Base-by-base conservation (phyloP, 2,888 invertebrate genomes). In the Agrilus mali region DNA sequence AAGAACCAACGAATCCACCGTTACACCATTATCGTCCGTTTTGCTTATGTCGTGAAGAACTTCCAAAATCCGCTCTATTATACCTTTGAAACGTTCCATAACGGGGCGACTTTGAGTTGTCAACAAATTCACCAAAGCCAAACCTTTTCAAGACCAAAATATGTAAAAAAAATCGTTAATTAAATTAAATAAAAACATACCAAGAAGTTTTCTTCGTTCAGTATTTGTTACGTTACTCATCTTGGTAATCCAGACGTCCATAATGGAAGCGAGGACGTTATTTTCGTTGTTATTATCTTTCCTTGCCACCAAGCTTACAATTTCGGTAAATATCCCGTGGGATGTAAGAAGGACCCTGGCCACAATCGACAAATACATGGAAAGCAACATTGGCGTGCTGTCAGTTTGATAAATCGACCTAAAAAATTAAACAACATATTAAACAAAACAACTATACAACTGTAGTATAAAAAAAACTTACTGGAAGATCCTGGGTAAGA, bases 131-230 rank as follows among this genome's bases (percentile, higher is more conserved):
- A 76, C 77, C 34, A 86, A 66, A n/a, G 82, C 82, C 65, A 72
- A 54, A 46, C 59, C 66, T 63, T 50, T 37, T 53, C 17, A 17
- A 52, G 42, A 44, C n/a, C n/a, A 47, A 45, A 35, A 34, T 20
- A 5, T 35, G 17, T 10, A 32, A 37, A 27, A 12, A 38, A 12
- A 35, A 10, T 17, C 13, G 13, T 3, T 20, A 47, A 7, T n/a
- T 20, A 37, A 13, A 37, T 31, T 44, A 31, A 17, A 14, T 14
- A n/a, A 10, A 13, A 12, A 27, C 34, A 77, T 64, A 66, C 83
- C 83, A 50, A 88, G 75, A 27, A 94, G 72, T 65, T 95, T 95
- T 57, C 85, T 77, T 63, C 85, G 77, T 58, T 89, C 87, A 7
- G 80, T 74, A 52, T 86, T 85, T 0, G 84, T 78, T 3, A 89